phyloP scores from a whole-genome alignment of 1,140 invertebrate species.

The Ephestia elutella region DNA sequence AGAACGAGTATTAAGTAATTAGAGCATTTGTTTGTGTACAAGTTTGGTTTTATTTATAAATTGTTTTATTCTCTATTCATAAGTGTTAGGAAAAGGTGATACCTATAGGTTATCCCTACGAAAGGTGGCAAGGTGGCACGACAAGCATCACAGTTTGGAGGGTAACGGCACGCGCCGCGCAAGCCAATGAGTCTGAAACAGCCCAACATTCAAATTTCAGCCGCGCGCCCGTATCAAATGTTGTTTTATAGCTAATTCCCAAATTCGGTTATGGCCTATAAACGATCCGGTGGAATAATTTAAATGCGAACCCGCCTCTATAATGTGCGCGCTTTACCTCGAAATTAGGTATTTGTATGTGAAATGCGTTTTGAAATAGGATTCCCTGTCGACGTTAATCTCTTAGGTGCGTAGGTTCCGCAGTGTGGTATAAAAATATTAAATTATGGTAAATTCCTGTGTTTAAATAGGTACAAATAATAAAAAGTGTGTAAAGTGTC shows the following conservation, averaged over 20 bases:
- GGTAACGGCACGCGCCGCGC: conserved; percentile 56
- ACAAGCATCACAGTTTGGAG: conserved; percentile 30
- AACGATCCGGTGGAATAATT: conserved; percentile 74
- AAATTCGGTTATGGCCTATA: conserved; percentile 75
- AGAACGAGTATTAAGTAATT: no score
- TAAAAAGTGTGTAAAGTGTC: no score
- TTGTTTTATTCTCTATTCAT: no score
- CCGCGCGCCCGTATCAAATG: conserved; percentile 70
- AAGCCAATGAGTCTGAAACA: conserved; percentile 63
- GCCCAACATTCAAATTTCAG: conserved; percentile 71
- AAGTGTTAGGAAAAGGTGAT: not conserved
- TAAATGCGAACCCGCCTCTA: conserved; percentile 71
- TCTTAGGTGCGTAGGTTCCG: conserved; percentile 30
- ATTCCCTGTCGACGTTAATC: conserved; percentile 60
- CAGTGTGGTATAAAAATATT: no score
- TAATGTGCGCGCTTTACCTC: conserved; percentile 70
- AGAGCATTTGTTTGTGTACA: no score
- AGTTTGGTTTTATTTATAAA: no score
- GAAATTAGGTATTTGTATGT: conserved; percentile 74
- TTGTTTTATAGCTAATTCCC: conserved; percentile 75
- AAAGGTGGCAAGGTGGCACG: conserved; percentile 32
- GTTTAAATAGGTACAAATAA: no score
- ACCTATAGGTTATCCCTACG: not conserved
- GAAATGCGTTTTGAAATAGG: conserved; percentile 71
- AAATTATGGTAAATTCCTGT: no score